These are phyloP conservation scores for Clytia hemisphaerica DNA, from an alignment of 30 jellyfish, hydroid and myxozoan genomes.

Conservation along the genomic window DNA sequence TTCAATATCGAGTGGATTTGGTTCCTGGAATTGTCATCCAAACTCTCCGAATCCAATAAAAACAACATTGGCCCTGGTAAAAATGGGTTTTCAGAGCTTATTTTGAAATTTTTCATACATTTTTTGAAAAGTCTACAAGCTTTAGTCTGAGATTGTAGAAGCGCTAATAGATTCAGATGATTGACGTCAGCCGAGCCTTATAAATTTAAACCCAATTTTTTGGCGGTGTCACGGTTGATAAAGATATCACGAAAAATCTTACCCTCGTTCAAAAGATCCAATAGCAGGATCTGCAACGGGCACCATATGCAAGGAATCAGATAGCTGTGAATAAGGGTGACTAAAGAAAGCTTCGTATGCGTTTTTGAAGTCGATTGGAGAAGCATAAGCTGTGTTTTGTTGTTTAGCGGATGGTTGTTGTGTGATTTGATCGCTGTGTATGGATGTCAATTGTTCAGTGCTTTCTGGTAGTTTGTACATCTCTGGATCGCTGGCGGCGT, in stretches of 20 bases:
- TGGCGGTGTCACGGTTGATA: no score
- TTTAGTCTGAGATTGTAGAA: no score
- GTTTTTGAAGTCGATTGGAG: background rate
- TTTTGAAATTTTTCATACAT: no score
- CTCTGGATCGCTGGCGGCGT: constrained; percentile 92
- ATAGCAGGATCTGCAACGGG: constrained; percentile 17
- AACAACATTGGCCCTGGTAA: no score
- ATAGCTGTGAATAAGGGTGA: background rate
- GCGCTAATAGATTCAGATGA: no score
- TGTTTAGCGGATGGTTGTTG: background rate
- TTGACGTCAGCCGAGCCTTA: no score
- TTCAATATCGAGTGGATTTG: no score
- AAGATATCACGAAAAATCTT: background rate
- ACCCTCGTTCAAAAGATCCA: background rate
- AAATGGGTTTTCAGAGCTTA: no score
- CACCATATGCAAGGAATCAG: constrained; percentile 7
- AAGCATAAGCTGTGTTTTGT: background rate
- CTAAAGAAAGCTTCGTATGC: constrained; percentile 18
- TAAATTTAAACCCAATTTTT: no score
- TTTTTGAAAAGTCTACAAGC: no score
- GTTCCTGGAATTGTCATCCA: no score
- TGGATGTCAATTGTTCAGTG: constrained; percentile 66
- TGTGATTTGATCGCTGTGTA: constrained; percentile 79
- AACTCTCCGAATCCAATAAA: no score
- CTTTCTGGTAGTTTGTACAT: constrained; percentile 67